These are phyloP conservation scores for Gasterosteus aculeatus DNA, from an alignment of 2,113 vertebrate genomes.

Conservation along the genomic window DNA sequence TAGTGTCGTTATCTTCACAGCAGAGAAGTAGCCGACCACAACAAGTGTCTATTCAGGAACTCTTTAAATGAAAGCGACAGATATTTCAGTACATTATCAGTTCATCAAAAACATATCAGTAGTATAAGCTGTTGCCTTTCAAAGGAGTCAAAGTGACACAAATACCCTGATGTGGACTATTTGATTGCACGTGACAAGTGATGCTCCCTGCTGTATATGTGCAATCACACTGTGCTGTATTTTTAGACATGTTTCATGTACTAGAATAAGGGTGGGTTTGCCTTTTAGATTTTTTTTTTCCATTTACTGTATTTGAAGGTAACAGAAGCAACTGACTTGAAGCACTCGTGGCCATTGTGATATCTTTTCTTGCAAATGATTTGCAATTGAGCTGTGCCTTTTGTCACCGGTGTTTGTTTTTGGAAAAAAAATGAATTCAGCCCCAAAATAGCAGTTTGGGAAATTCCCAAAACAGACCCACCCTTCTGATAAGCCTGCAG, in stretches of 20 bases:
- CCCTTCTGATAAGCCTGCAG: conserved; percentile 44
- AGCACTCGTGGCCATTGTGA: conserved; percentile 53
- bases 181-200: conserved; percentile 45
- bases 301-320: conserved; percentile 15
- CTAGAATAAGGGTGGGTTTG: background rate
- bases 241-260: conserved; percentile 16
- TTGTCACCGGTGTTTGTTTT: background rate
- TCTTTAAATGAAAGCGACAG: conserved; percentile 12
- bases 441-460: background rate
- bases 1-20: background rate
- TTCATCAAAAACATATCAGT: conserved; percentile 45
- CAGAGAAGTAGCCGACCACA: background rate
- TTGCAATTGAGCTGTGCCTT: conserved; percentile 27
- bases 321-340: background rate
- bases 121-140: conserved; percentile 53
- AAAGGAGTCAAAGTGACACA: conserved; percentile 17
- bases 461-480: conserved; percentile 31
- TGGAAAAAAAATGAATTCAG: conserved; percentile 3
- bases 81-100: conserved; percentile 9
- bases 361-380: background rate
- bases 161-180: conserved; percentile 12
- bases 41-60: conserved; percentile 24
- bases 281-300: background rate
- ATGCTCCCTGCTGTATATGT: background rate
- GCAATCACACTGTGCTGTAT: conserved; percentile 17